Base-by-base conservation (phyloP, 2,113 vertebrate genomes). In the Hippoglossus stenolepis region DNA sequence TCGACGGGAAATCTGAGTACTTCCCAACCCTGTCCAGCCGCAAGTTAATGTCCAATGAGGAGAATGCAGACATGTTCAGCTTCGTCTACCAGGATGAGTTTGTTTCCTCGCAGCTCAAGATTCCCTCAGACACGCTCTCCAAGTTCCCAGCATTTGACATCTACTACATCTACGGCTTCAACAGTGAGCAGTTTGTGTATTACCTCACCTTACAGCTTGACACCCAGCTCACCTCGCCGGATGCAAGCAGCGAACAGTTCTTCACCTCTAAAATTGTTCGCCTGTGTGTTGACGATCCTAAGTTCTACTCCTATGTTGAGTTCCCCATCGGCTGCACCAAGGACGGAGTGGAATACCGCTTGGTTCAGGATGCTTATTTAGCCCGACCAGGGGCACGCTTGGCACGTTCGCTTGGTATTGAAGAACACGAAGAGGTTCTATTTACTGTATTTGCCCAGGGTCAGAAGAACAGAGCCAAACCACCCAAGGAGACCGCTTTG, bases 31-130 rank as follows among this genome's bases (percentile, higher is more conserved):
- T 99, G 31, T 99, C 98, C 24, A 99, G 98, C 81, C 96, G 97
- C 71, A 96, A 98, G 80, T 93, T 99, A 66, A 97, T 97, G 97
- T 95, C 95, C 84, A 97, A 97, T 0, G 97, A 98, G 93, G 98
- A 99, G 93, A 97, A 99, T 0, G 97, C 97, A 0, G 98, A 99
- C 83, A 99, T 99, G 97, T 99, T 99, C 82, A 97, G 97, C 91
- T 99, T 98, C 5, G 98, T 99, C 82, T 99, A 98, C 90, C 97
- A 99, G 94, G 98, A 99, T 0, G 98, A 99, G 84, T 99, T 99
- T 73, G 97, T 99, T 18, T 98, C 98, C 0, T 99, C 97, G 0
- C 97, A 99, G 92, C 95, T 99, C 35, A 99, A 99, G 93, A 99
- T 99, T 83, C 98, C 98, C 0, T 99, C 98, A 0, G 98, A 99